These are phyloP conservation scores for Exocentrus adspersus DNA, from an alignment of 2,888 invertebrate species.

Conservation along the genomic window DNA sequence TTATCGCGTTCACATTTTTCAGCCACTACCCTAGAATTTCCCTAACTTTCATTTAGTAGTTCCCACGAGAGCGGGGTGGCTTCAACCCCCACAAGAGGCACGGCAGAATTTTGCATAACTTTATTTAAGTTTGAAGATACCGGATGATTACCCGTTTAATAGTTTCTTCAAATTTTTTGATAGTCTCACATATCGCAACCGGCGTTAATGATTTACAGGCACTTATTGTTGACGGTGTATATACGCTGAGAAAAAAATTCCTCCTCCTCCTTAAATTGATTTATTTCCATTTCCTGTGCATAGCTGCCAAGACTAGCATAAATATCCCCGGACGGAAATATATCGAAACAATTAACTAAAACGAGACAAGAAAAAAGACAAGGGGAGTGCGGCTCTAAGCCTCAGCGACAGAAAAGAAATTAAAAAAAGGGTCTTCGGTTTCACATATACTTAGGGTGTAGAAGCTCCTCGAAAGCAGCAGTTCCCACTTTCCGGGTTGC, in stretches of 20 bases:
- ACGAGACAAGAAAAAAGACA: constrained; percentile 59
- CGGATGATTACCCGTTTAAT: no score
- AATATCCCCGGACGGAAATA: constrained; percentile 50
- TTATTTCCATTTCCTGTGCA: constrained; percentile 13
- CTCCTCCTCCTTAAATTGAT: constrained; percentile 19
- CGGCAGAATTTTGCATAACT: constrained; percentile 8
- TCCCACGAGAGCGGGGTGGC: constrained; percentile 16
- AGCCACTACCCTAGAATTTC: constrained; percentile 26
- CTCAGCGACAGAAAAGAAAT: constrained; percentile 56
- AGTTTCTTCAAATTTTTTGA: no score
- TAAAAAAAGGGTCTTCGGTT: constrained; percentile 50
- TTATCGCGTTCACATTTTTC: constrained; percentile 22
- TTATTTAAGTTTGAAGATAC: neutral
- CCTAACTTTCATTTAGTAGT: constrained; percentile 26
- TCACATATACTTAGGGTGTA: constrained; percentile 41
- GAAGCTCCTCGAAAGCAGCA: constrained; percentile 12
- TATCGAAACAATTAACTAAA: constrained; percentile 60
- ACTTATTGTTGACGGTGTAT: no score
- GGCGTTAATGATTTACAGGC: no score
- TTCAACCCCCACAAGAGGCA: constrained; percentile 3
- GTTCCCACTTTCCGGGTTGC: constrained; percentile 11
- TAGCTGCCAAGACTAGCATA: constrained; percentile 37
- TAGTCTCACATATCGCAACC: no score
- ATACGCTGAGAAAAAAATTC: no score
- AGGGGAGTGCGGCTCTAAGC: constrained; percentile 54